Evolutionary conservation across 1,140 invertebrate species (phyloP).

Genomic region (Aphidius ervi): DNA sequence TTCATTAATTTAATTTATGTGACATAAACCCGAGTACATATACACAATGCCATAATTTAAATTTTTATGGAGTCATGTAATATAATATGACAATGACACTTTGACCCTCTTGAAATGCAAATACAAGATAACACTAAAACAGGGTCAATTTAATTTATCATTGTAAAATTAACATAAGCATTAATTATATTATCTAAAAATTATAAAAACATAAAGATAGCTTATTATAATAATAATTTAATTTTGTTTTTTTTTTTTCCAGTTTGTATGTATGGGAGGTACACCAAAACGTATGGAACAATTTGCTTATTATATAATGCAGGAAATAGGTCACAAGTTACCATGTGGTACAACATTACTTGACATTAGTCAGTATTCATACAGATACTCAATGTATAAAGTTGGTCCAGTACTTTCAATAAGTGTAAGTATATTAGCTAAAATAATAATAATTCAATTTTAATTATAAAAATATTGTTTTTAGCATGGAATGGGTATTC

Average conservation of each 20-base stretch:
- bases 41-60: too few species aligned
- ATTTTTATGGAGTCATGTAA: too few species aligned
- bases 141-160: too few species aligned
- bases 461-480: slow-evolving; percentile 14
- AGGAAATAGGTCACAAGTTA: slow-evolving; percentile 84
- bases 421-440: slow-evolving; percentile 67
- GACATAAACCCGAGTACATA: too few species aligned
- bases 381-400: slow-evolving; percentile 97
- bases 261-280: slow-evolving; percentile 98
- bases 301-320: slow-evolving; percentile 88
- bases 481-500: slow-evolving; percentile 91
- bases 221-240: slow-evolving; percentile 8
- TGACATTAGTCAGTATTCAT: slow-evolving; percentile 88
- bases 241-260: slow-evolving; percentile 38
- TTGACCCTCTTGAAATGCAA: too few species aligned
- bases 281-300: slow-evolving; percentile 91
- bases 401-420: slow-evolving; percentile 89
- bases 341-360: slow-evolving; percentile 80
- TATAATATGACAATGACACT: too few species aligned
- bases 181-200: too few species aligned
- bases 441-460: too few species aligned
- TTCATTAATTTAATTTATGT: too few species aligned
- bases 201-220: too few species aligned
- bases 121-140: too few species aligned
- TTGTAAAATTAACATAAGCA: too few species aligned